These are phyloP conservation scores for Lymantria monacha DNA, from an alignment of 2,888 invertebrate species.

Conservation along the genomic window DNA sequence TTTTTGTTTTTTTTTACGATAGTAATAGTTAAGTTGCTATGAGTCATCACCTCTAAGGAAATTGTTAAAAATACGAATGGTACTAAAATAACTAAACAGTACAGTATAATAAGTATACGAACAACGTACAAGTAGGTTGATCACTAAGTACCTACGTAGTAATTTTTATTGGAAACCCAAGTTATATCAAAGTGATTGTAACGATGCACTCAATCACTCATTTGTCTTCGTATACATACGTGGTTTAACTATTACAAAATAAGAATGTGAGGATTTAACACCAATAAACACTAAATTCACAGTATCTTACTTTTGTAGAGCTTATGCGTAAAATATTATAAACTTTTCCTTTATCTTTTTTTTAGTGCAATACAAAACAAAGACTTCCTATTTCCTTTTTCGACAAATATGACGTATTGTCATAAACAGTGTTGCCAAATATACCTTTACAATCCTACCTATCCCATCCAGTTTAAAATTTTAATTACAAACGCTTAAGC, in stretches of 20 bases:
- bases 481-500: too few species aligned
- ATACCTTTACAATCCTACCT: too few species aligned
- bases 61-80: not conserved
- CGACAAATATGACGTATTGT: constrained; percentile 22
- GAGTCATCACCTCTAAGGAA: constrained; percentile 23
- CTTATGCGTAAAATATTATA: constrained; percentile 11
- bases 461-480: too few species aligned
- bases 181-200: constrained; percentile 6
- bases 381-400: constrained; percentile 22
- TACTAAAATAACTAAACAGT: not conserved
- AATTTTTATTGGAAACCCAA: constrained; percentile 14
- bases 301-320: constrained; percentile 20
- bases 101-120: not conserved
- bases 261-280: not conserved
- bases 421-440: too few species aligned
- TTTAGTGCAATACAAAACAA: constrained; percentile 24
- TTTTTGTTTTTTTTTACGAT: too few species aligned
- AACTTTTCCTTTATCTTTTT: constrained; percentile 11
- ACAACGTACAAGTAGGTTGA: not conserved
- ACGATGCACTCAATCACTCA: constrained; percentile 12
- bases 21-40: constrained; percentile 5
- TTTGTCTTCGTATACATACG: constrained; percentile 9
- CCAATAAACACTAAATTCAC: not conserved
- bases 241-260: not conserved
- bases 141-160: constrained; percentile 6